phyloP scores from a whole-genome alignment of 2,113 vertebrate species.

The Hippocampus zosterae region DNA sequence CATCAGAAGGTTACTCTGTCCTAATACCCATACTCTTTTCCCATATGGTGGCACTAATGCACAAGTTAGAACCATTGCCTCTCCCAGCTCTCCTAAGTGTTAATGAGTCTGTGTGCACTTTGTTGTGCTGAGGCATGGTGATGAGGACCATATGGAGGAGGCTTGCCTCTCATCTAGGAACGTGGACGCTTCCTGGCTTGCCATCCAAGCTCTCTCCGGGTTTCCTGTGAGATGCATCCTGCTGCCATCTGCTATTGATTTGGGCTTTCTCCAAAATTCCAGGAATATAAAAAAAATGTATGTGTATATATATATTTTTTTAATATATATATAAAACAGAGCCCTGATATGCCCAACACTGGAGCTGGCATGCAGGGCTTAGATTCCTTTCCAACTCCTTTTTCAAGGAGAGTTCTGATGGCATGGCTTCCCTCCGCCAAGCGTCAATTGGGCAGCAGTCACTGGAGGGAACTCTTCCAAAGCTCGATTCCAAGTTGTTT shows the following conservation, averaged over 20 bases:
- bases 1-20: slow-evolving; percentile 23
- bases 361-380: slow-evolving; percentile 39
- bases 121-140: slow-evolving; percentile 51
- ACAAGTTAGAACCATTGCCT: slow-evolving; percentile 27
- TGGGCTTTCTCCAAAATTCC: slow-evolving; percentile 68
- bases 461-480: background rate
- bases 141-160: slow-evolving; percentile 62
- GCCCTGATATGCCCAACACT: slow-evolving; percentile 26
- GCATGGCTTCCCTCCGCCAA: background rate
- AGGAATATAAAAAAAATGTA: background rate
- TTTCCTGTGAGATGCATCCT: slow-evolving; percentile 66
- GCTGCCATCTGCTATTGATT: slow-evolving; percentile 71
- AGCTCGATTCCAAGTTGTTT: slow-evolving; percentile 1
- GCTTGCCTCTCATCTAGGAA: slow-evolving; percentile 56
- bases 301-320: background rate
- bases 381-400: slow-evolving; percentile 33
- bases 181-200: slow-evolving; percentile 60
- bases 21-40: slow-evolving; percentile 10
- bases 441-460: background rate
- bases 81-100: slow-evolving; percentile 38
- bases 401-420: slow-evolving; percentile 39
- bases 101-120: slow-evolving; percentile 40
- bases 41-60: slow-evolving; percentile 37
- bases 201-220: slow-evolving; percentile 64
- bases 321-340: slow-evolving; percentile 17